Conservation (phyloP, 2,888 invertebrate species). For the Drosophila rubida region DNA sequence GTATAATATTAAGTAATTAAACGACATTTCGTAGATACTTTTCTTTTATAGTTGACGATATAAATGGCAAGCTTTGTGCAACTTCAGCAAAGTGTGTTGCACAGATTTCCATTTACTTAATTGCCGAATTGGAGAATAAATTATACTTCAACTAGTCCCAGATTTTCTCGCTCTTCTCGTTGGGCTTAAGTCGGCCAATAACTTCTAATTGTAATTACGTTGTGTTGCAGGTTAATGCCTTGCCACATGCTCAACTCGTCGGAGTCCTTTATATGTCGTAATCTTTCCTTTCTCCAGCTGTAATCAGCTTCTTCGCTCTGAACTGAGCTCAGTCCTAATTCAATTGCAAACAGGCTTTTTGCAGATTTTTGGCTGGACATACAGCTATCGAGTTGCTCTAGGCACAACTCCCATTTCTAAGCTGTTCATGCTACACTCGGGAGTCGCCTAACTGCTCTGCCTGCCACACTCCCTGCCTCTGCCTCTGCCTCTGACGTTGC, state of each 20-base stretch:
- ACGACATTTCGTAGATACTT: no score
- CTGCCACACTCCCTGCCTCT: neutral
- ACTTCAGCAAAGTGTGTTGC: no score
- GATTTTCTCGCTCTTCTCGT: no score
- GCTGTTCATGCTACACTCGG: slow-evolving; percentile 11
- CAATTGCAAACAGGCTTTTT: neutral
- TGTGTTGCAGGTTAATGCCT: neutral
- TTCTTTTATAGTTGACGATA: no score
- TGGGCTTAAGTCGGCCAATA: no score
- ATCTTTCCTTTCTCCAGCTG: neutral
- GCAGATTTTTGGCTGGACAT: slow-evolving; percentile 6
- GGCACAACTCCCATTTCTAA: slow-evolving; percentile 4
- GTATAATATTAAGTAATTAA: no score
- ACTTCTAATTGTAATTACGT: neutral
- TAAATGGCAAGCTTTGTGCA: no score
- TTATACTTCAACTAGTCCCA: no score
- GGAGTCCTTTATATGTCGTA: neutral
- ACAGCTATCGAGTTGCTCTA: neutral
- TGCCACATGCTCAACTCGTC: neutral
- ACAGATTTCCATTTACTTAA: no score
- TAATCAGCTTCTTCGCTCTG: neutral
- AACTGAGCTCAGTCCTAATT: neutral
- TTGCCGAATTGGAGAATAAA: no score
- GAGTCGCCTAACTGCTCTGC: slow-evolving; percentile 8
- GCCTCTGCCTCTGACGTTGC: neutral